phyloP scores from a whole-genome alignment of 2,888 invertebrate species.

The Agrochola lota region DNA sequence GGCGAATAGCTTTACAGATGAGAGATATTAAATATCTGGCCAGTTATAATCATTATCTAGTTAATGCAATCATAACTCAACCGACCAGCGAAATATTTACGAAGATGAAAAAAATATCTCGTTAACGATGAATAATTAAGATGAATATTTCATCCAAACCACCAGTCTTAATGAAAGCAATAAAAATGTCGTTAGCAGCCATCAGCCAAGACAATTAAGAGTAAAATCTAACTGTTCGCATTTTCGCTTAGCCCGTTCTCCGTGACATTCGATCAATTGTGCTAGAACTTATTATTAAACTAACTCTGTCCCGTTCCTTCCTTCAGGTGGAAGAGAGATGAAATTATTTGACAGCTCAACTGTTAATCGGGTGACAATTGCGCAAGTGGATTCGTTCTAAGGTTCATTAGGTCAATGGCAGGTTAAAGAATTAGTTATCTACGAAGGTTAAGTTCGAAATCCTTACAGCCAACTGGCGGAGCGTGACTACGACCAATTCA shows the following conservation, averaged over 20 bases:
- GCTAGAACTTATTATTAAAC: slow-evolving; percentile 45
- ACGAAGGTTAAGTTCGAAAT: slow-evolving; percentile 32
- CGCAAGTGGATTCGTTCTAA: slow-evolving; percentile 31
- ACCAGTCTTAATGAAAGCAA: slow-evolving; percentile 41
- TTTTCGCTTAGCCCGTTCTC: slow-evolving; percentile 58
- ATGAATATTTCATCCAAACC: slow-evolving; percentile 39
- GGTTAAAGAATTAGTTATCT: slow-evolving; percentile 33
- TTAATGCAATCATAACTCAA: slow-evolving; percentile 30
- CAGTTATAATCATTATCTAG: slow-evolving; percentile 24
- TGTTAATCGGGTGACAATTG: slow-evolving; percentile 47
- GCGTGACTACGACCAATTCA: slow-evolving; percentile 1
- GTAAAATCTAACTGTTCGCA: slow-evolving; percentile 45
- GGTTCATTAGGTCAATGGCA: slow-evolving; percentile 63
- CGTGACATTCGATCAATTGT: slow-evolving; percentile 65
- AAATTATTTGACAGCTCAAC: slow-evolving; percentile 32
- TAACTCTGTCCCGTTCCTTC: slow-evolving; percentile 17
- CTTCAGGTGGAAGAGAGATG: slow-evolving; percentile 39
- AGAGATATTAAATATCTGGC: slow-evolving; percentile 26
- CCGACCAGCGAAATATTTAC: slow-evolving; percentile 5
- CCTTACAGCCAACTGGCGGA: neutral
- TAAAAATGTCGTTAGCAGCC: slow-evolving; percentile 50
- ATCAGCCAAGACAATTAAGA: slow-evolving; percentile 40
- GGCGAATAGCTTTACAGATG: slow-evolving; percentile 41
- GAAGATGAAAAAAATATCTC: slow-evolving; percentile 18
- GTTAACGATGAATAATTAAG: slow-evolving; percentile 49